phyloP scores from a whole-genome alignment of 2,113 vertebrate genomes.

The Trogon melanurus region DNA sequence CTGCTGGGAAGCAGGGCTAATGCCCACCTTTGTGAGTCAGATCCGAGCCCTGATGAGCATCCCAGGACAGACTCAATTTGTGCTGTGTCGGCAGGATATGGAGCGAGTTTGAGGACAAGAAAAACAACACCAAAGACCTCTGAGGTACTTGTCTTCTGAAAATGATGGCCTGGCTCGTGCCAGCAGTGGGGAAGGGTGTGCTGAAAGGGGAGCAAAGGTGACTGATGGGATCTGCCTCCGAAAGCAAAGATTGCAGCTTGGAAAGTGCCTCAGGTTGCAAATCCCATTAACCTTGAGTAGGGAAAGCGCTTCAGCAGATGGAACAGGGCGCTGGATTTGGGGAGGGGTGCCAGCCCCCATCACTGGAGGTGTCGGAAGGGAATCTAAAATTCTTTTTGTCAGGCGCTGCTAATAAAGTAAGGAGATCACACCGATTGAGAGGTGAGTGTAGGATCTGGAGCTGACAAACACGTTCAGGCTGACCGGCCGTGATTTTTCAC shows the following conservation, averaged over 20 bases:
- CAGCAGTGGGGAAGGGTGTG: not conserved
- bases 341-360: not conserved
- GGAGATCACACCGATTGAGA: not conserved
- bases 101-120: not conserved
- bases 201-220: not conserved
- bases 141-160: not conserved
- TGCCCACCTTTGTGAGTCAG: not conserved
- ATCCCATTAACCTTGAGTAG: slow-evolving; percentile 19
- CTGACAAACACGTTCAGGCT: not conserved
- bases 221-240: not conserved
- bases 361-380: not conserved
- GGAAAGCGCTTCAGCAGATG: not conserved
- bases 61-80: not conserved
- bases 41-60: not conserved
- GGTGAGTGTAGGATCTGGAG: not conserved
- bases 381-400: slow-evolving; percentile 18
- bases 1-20: not conserved
- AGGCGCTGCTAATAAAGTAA: not conserved
- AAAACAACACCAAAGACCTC: not conserved
- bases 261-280: not conserved
- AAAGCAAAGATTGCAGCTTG: slow-evolving; percentile 10
- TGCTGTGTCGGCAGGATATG: not conserved
- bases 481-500: not conserved
- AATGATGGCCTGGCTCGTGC: not conserved
- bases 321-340: not conserved